Base-by-base conservation (phyloP, 2,888 invertebrate genomes). In the Lithophane semibrunnea region DNA sequence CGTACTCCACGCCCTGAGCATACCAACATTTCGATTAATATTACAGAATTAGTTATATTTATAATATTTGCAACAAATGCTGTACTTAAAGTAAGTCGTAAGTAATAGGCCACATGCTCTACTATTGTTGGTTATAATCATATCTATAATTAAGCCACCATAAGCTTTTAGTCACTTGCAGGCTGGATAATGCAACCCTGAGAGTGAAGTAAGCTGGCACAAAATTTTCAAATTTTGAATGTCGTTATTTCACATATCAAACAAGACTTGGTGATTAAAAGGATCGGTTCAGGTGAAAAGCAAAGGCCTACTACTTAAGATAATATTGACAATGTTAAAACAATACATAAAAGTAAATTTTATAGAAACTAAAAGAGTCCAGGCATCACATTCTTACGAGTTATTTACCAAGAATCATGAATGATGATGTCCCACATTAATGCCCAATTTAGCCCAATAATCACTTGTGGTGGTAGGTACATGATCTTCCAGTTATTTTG, bases 1-100 rank as follows among this genome's bases (percentile, higher is more conserved):
- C 94, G 93, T 93, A 91, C 94, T 93, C 95, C 96, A 94, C 95
- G 94, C 95, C 96, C 96, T 96, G 96, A 96, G 96, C 96, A 96
- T 95, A 96, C 95, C 95, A 96, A 96, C 95, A 96, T 92, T 92
- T 89, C 90, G 81, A 93, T 96, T 96, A 96, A 95, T 95, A 91
- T 92, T 92, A 92, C 88, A 92, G 83, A 88, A 85, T 84, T 63
- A 82, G 37, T 81, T 83, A 73, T 78, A 77, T 72, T 79, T 83
- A 81, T 42, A 47, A 73, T 84, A 82, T 80, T 83, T 86, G 83
- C 83, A 86, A 86, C 83, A 84, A 83, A 85, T 87, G 77, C 79
- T 88, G 82, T 88, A 89, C 86, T 88, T 88, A 85, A 74, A 63
- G 72, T 75, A 78, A 83, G 42, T 83, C 85, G 77, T 84, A 86